A percentile compares a stretch with the other conserved stretches of the same genome.
phyloP scores from a whole-genome alignment of 2,888 invertebrate genomes.

The Herminia tarsipennalis region DNA sequence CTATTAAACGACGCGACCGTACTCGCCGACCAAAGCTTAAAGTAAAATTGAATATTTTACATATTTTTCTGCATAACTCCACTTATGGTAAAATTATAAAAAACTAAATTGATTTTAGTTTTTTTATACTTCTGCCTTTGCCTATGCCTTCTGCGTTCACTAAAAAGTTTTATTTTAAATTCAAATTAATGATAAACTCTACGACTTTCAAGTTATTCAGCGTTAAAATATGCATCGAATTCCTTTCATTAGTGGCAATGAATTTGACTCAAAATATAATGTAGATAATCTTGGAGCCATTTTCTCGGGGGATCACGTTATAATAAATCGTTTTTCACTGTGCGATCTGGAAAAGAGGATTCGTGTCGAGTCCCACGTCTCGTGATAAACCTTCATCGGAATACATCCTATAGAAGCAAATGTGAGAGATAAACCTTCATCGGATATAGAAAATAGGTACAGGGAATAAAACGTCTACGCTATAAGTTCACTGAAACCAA shows the following conservation, averaged over 20 bases:
- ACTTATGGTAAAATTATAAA: no score
- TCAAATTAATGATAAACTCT: not conserved
- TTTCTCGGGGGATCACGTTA: slow-evolving; percentile 32
- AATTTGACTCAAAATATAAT: slow-evolving; percentile 25
- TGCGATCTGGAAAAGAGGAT: slow-evolving; percentile 37
- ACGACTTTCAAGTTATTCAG: slow-evolving; percentile 8
- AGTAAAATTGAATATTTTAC: no score
- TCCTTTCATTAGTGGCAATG: slow-evolving; percentile 9
- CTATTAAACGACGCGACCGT: no score
- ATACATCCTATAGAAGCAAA: no score
- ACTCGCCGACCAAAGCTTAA: no score
- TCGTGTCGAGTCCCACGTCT: slow-evolving; percentile 19
- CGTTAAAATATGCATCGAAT: slow-evolving; percentile 7
- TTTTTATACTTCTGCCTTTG: no score
- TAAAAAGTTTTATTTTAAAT: not conserved
- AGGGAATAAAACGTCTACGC: slow-evolving; percentile 23
- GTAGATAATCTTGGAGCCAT: slow-evolving; percentile 33
- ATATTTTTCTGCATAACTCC: no score
- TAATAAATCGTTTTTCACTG: slow-evolving; percentile 43
- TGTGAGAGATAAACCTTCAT: slow-evolving; percentile 34
- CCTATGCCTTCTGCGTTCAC: no score
- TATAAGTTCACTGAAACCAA: slow-evolving; percentile 12
- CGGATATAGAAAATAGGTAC: slow-evolving; percentile 32
- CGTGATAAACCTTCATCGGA: slow-evolving; percentile 31
- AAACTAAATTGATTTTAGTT: no score